Conservation (phyloP, 2,113 vertebrate species). For the Centropus bengalensis region DNA sequence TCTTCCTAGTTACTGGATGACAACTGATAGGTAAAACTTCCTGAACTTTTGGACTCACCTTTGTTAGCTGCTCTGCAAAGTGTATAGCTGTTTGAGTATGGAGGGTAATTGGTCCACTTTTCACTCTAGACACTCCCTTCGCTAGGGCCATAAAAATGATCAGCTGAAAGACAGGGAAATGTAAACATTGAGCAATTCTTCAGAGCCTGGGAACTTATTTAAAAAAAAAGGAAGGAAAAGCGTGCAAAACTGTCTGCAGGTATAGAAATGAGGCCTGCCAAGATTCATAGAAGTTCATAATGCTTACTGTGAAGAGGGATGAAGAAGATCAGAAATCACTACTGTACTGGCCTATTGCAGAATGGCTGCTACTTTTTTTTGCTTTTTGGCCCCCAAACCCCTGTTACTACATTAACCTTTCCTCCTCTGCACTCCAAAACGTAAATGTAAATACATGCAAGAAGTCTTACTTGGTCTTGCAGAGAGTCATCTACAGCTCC, state of each 20-base stretch:
- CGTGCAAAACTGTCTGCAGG: background rate
- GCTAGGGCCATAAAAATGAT: conserved; percentile 98
- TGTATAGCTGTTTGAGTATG: conserved; percentile 96
- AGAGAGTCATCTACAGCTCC: conserved; percentile 96
- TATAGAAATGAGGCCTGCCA: background rate
- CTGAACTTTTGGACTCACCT: conserved; percentile 73
- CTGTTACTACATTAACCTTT: background rate
- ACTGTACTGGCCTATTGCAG: background rate
- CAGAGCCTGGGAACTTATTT: background rate
- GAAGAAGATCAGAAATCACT: background rate
- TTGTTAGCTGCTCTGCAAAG: conserved; percentile 90
- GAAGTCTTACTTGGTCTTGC: conserved; percentile 90
- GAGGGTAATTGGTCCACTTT: conserved; percentile 90
- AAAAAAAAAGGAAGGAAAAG: background rate
- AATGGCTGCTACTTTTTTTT: background rate
- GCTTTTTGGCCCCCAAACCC: background rate
- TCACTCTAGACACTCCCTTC: conserved; percentile 89
- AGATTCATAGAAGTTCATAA: background rate
- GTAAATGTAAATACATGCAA: background rate
- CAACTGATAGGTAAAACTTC: background rate
- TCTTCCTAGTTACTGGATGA: background rate
- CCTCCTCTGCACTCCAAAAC: fast-evolving
- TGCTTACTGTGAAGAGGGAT: background rate
- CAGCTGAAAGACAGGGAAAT: conserved; percentile 76
- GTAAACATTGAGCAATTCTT: background rate